phyloP scores from a whole-genome alignment of 2,888 invertebrate genomes.

The Eustalomyia histrio region DNA sequence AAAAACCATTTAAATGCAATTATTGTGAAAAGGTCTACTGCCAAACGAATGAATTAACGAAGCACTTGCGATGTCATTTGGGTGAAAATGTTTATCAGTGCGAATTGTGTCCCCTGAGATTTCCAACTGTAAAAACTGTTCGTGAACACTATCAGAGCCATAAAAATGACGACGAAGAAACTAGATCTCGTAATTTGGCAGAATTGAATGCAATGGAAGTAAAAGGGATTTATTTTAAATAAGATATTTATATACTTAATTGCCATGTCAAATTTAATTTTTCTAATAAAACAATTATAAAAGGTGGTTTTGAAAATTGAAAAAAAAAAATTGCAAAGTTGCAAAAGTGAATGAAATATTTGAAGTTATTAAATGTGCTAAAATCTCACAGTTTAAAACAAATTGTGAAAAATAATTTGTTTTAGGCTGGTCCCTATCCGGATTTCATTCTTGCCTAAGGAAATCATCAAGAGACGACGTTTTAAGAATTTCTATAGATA shows the following conservation, averaged over 20 bases:
- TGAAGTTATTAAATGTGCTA: too few relatives aligned
- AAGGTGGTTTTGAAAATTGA: too few relatives aligned
- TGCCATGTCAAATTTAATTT: too few relatives aligned
- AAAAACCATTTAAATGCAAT: slow-evolving; percentile 68
- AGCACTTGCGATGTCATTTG: slow-evolving; percentile 81
- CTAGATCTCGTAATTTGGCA: slow-evolving; percentile 47
- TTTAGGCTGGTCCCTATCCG: too few relatives aligned
- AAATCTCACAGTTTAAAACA: too few relatives aligned
- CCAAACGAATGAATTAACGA: slow-evolving; percentile 68
- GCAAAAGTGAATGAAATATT: too few relatives aligned
- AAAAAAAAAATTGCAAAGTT: too few relatives aligned
- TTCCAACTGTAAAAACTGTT: slow-evolving; percentile 62
- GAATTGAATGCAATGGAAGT: slow-evolving; percentile 37
- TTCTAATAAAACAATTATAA: too few relatives aligned
- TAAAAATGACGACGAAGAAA: slow-evolving; percentile 66
- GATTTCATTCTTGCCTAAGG: too few relatives aligned
- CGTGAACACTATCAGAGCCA: slow-evolving; percentile 65
- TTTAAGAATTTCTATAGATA: too few relatives aligned
- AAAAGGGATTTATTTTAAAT: slow-evolving; percentile 25
- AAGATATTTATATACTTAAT: background rate
- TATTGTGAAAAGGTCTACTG: slow-evolving; percentile 67
- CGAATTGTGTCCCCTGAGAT: slow-evolving; percentile 69
- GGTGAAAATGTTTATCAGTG: slow-evolving; percentile 82
- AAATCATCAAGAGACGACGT: too few relatives aligned
- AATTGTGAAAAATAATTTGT: too few relatives aligned